Conservation (phyloP, 2,113 vertebrate genomes). For the Bubo scandiacus region DNA sequence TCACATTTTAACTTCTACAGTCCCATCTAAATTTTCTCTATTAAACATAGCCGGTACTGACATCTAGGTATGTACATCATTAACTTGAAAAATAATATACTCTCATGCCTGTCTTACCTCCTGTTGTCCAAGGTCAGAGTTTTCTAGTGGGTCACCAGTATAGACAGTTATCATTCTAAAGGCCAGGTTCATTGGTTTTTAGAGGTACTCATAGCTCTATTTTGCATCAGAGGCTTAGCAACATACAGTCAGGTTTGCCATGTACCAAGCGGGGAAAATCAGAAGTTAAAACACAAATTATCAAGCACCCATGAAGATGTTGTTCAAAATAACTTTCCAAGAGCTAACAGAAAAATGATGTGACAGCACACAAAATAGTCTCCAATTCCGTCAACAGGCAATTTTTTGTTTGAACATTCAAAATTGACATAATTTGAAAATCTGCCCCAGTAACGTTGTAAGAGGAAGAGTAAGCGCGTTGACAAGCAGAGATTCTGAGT, state of each 20-base stretch:
- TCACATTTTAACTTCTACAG: background rate
- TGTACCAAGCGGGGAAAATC: background rate
- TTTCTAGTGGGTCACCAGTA: background rate
- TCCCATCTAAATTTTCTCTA: background rate
- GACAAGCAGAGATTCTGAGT: background rate
- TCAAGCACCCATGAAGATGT: background rate
- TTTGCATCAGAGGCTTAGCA: background rate
- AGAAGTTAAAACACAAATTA: background rate
- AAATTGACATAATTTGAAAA: background rate
- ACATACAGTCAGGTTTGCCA: background rate
- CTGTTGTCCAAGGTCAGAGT: background rate
- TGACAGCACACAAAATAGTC: background rate
- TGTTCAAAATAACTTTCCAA: background rate
- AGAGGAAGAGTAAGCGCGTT: background rate
- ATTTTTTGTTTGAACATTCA: background rate
- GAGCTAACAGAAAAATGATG: background rate
- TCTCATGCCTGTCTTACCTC: background rate
- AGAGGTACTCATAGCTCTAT: background rate
- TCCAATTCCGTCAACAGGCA: background rate
- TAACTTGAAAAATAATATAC: background rate
- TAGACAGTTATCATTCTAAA: background rate
- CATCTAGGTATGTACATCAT: background rate
- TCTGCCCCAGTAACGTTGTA: background rate
- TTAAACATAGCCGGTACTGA: background rate
- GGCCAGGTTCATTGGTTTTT: background rate